Conservation (phyloP, 2,888 invertebrate genomes). For the Craniophora ligustri region DNA sequence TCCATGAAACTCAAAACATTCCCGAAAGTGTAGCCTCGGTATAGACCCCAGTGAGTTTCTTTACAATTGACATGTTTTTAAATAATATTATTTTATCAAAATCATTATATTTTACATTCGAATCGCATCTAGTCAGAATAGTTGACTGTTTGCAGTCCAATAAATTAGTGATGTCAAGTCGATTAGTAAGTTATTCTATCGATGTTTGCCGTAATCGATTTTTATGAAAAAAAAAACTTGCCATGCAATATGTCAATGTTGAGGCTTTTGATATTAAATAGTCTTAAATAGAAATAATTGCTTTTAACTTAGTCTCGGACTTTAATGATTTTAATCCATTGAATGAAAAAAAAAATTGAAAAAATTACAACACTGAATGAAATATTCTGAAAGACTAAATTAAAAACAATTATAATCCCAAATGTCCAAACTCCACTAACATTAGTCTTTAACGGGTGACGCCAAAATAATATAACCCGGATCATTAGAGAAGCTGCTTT, state of each 20-base stretch:
- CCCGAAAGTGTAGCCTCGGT: slow-evolving; percentile 29
- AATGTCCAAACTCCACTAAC: slow-evolving; percentile 48
- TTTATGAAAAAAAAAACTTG: slow-evolving; percentile 46
- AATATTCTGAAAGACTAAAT: slow-evolving; percentile 11
- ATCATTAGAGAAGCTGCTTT: slow-evolving; percentile 70
- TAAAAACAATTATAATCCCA: slow-evolving; percentile 31
- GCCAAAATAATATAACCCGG: slow-evolving; percentile 58
- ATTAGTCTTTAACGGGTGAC: slow-evolving; percentile 46
- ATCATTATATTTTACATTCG: slow-evolving; percentile 29
- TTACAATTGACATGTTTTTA: slow-evolving; percentile 45
- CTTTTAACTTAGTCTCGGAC: slow-evolving; percentile 32
- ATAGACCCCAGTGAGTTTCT: slow-evolving; percentile 17
- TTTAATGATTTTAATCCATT: slow-evolving; percentile 19
- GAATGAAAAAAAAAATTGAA: not conserved
- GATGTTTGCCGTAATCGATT: slow-evolving; percentile 47
- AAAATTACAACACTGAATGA: not conserved
- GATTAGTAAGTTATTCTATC: slow-evolving; percentile 42
- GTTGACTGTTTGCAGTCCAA: slow-evolving; percentile 45
- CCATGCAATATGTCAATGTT: slow-evolving; percentile 51
- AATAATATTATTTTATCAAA: slow-evolving; percentile 13
- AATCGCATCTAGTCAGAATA: slow-evolving; percentile 60
- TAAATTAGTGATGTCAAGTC: slow-evolving; percentile 52
- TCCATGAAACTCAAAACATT: slow-evolving; percentile 44
- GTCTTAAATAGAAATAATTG: slow-evolving; percentile 20
- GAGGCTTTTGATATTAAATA: slow-evolving; percentile 41